Evolutionary conservation across 2,888 invertebrate species (phyloP).

Genomic region (Nomada lathburiana): DNA sequence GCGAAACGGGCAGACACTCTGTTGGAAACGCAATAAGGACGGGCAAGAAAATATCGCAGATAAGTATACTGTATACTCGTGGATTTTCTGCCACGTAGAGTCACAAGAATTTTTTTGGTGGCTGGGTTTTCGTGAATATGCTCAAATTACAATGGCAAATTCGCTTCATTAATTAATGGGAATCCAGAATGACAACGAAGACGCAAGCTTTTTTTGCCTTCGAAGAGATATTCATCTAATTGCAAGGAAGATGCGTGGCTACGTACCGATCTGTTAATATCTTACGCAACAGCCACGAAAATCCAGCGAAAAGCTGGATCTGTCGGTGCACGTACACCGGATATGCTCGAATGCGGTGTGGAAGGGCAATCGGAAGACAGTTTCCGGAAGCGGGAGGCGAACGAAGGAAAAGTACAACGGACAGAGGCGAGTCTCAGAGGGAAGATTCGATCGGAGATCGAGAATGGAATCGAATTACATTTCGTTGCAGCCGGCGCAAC

Average conservation of each 20-base stretch:
- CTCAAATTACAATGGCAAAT: constrained; percentile 1
- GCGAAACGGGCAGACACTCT: background rate
- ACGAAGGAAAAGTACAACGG: constrained; percentile 7
- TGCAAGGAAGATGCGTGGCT: background rate
- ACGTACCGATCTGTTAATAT: background rate
- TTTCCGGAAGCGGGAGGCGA: constrained; percentile 31
- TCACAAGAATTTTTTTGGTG: background rate
- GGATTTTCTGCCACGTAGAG: background rate
- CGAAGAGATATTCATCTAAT: background rate
- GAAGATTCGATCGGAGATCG: constrained; percentile 16
- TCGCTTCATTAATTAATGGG: constrained; percentile 11
- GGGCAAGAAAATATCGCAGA: background rate
- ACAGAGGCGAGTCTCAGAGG: background rate
- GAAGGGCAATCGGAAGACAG: constrained; percentile 10
- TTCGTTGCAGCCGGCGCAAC: constrained; percentile 34
- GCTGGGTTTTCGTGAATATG: background rate
- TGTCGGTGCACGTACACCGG: constrained; percentile 21
- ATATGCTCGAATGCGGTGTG: constrained; percentile 33
- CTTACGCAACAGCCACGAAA: background rate
- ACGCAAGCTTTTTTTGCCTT: background rate
- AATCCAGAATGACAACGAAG: background rate
- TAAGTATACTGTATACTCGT: background rate
- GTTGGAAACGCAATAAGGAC: background rate
- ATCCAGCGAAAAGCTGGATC: constrained; percentile 7
- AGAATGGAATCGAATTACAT: constrained; percentile 57